Conservation (phyloP, 2,888 invertebrate genomes). For the Malachius bipustulatus region DNA sequence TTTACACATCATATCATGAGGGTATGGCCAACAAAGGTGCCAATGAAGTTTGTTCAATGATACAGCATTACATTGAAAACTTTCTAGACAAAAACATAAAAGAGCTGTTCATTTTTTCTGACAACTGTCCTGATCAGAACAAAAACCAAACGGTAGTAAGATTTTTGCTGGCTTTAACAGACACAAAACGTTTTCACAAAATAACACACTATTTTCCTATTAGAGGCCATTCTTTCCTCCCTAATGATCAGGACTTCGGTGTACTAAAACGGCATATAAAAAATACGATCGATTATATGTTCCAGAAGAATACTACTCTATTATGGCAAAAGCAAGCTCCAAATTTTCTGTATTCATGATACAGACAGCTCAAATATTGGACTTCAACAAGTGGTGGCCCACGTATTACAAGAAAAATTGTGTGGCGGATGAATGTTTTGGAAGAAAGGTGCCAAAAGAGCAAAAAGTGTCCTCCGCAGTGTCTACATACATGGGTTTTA, state of each 20-base stretch:
- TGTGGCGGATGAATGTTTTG: neutral
- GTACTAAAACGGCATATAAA: neutral
- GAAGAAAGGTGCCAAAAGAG: neutral
- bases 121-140: neutral
- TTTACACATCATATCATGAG: neutral
- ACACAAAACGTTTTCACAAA: neutral
- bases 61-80: neutral
- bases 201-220: neutral
- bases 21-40: constrained; percentile 1
- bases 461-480: no score
- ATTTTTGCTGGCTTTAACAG: constrained; percentile 1
- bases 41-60: neutral
- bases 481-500: neutral
- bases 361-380: neutral
- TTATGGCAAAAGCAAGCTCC: neutral
- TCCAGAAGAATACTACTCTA: neutral
- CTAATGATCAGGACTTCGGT: neutral
- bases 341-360: neutral
- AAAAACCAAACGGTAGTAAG: neutral
- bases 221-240: neutral
- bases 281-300: neutral
- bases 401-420: neutral
- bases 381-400: constrained; percentile 4
- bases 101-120: neutral
- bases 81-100: neutral